These are phyloP conservation scores for Diloba caeruleocephala DNA, from an alignment of 2,888 invertebrate species.

Conservation along the genomic window DNA sequence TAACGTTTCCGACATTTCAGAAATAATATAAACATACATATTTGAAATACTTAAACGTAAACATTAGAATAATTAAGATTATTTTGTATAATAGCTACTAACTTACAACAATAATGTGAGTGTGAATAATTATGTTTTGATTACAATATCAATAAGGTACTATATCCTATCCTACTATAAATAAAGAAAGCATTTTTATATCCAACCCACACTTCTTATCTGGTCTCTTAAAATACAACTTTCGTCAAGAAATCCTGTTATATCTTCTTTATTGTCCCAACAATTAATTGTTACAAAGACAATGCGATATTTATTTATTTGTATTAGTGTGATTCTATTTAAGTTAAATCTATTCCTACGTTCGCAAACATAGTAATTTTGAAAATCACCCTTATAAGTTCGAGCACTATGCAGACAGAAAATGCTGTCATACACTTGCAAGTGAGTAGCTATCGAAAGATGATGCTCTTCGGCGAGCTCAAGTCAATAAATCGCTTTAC, in stretches of 20 bases:
- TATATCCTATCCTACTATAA: constrained; percentile 47
- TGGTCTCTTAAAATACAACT: constrained; percentile 1
- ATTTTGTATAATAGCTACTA: constrained; percentile 74
- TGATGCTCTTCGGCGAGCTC: constrained; percentile 23
- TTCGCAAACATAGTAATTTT: constrained; percentile 24
- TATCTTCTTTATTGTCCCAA: constrained; percentile 64
- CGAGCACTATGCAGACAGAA: constrained; percentile 18
- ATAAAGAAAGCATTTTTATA: constrained; percentile 56
- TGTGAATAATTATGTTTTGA: constrained; percentile 46
- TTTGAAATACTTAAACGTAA: constrained; percentile 67
- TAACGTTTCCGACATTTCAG: constrained; percentile 65
- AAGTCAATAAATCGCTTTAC: constrained; percentile 58
- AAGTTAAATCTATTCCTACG: constrained; percentile 38
- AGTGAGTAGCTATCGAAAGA: constrained; percentile 9
- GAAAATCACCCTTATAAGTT: constrained; percentile 29
- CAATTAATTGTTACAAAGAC: constrained; percentile 41
- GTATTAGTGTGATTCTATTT: constrained; percentile 47
- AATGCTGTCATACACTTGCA: constrained; percentile 12
- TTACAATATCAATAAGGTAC: constrained; percentile 47
- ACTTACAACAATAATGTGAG: constrained; percentile 66
- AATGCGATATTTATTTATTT: constrained; percentile 42
- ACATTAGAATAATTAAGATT: constrained; percentile 69
- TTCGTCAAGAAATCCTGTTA: constrained; percentile 17
- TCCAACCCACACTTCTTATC: constrained; percentile 8
- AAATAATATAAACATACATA: constrained; percentile 76